Base-by-base conservation (phyloP, 2,888 invertebrate species). In the Epistrophe grossulariae region DNA sequence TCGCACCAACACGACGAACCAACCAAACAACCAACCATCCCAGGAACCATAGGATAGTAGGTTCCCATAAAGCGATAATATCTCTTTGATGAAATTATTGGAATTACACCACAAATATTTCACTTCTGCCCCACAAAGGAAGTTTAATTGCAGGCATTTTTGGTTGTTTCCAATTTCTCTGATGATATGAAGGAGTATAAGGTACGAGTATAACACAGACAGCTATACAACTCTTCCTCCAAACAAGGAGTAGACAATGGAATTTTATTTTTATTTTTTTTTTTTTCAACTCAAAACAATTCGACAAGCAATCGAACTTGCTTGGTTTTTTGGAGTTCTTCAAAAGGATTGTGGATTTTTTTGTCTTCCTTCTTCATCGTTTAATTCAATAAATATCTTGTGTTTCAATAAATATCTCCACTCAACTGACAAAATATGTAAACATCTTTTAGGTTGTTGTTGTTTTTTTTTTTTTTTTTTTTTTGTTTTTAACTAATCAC, bases 51-150 rank as follows among this genome's bases (percentile, higher is more conserved):
- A 70, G 35, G 76, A 43, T 40, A 79, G 72, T 40, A 79, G 77
- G 77, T 73, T 72, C 60, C 77, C 77, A 84, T 84, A 80, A 85
- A 81, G 78, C 73, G 85, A 82, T 83, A 76, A 76, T 87, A 87
- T 87, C 83, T 50, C 87, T 87, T 87, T 87, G 87, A 87, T 87
- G 83, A 83, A 82, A 87, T 87, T 83, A 87, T 87, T 87, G 83
- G 83, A 82, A 87, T 87, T 83, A 83, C 87, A 76, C 83, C 83
- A 76, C 82, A 87, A 87, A 79, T 87, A 87, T 87, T 87, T 87
- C 79, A 79, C 87, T 83, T 76, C 79, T 50, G 68, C 50, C 74
- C 87, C 76, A 87, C 87, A 87, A 87, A 87, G 85, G 70, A 68
- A 79, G 78, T 85, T 85, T 85, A 85, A 85, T 85, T 85, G 85